Base-by-base conservation (phyloP, 2,797 vertebrate species). In the Pantherophis alleghaniensis region DNA sequence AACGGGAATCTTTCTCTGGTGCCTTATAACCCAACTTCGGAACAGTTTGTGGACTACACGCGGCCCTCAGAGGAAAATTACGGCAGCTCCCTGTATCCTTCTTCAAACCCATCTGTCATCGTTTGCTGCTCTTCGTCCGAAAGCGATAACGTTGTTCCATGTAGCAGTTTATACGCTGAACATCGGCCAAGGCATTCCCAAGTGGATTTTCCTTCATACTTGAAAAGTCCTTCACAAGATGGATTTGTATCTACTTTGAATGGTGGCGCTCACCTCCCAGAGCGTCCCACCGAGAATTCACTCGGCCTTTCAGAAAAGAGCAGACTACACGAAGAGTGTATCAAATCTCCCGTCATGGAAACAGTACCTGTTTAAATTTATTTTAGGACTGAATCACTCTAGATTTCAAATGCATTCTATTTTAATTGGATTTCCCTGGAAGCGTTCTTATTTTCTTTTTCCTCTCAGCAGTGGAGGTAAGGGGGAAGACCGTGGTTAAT, bases 121-220 rank as follows among this genome's bases (percentile, higher is more conserved):
- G 98, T 98, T 94, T 98, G 98, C 98, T 98, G 98, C 96, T 96
- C 98, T 69, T 96, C 98, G 0, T 97, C 98, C 0, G 99, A 99
- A 92, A 98, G 96, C 37, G 98, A 99, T 74, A 97, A 97, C 92
- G 97, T 97, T 57, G 94, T 96, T 94, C 96, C 97, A 88, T 98
- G 98, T 95, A 98, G 97, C 96, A 97, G 96, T 89, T 96, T 98
- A 5, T 98, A 98, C 86, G 91, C 95, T 2, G 98, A 99, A 94
- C 98, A 98, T 79, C 97, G 98, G 24, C 97, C 98, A 32, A 96
- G 86, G 92, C 98, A 97, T 96, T 97, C 98, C 16, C 98, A 98
- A 97, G 97, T 98, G 95, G 98, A 98, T 97, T 99, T 99, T 97
- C 98, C 99, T 93, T 98, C 99, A 69, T 99, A 98, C 97, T 98